Conservation (phyloP, 2,113 vertebrate species). For the Erythrocercus mccallii region DNA sequence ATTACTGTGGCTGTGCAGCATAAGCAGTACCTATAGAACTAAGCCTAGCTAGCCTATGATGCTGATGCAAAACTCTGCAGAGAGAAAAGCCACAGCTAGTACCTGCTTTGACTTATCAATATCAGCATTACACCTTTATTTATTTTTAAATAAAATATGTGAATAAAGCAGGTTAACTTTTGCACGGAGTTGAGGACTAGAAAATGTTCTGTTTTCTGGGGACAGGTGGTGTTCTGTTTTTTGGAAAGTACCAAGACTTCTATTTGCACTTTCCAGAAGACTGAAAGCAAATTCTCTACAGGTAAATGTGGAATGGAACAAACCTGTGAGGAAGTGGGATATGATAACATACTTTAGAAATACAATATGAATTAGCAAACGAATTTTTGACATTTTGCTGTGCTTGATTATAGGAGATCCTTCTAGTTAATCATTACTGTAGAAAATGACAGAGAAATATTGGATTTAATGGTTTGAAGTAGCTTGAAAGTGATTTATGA, state of each 20-base stretch:
- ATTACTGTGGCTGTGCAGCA: neutral
- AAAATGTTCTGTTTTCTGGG: neutral
- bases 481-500: neutral
- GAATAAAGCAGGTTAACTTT: neutral
- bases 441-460: neutral
- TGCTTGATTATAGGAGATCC: neutral
- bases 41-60: neutral
- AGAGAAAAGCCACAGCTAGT: neutral
- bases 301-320: neutral
- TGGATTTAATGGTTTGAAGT: neutral
- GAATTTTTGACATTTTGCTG: neutral
- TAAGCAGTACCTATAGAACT: neutral
- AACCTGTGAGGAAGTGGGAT: neutral
- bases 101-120: neutral
- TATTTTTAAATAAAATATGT: neutral
- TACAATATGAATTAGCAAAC: neutral
- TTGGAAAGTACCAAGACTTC: neutral
- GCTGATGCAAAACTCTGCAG: neutral
- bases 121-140: neutral
- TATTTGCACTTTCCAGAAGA: neutral
- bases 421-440: neutral
- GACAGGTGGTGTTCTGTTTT: neutral
- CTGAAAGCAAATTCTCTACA: neutral
- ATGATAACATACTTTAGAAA: neutral
- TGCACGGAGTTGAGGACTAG: neutral